Evolutionary conservation across 2,797 vertebrate species (phyloP).

Genomic region (Xiphophorus birchmanni): DNA sequence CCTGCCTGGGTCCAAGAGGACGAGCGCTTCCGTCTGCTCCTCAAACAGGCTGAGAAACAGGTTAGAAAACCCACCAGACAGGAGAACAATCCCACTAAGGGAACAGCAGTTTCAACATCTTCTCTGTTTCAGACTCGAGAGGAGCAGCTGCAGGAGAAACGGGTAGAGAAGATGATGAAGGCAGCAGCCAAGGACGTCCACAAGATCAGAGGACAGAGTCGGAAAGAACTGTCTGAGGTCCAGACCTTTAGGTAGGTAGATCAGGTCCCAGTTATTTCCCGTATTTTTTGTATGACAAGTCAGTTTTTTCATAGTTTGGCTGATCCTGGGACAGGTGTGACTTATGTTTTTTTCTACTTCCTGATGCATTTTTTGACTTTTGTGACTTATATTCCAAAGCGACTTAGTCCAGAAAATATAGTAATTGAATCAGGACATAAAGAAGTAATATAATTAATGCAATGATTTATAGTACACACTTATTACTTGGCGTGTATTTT

Average conservation of each 20-base stretch:
- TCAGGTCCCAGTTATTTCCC: not conserved
- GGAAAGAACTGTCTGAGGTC: slow-evolving; percentile 91
- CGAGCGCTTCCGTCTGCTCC: slow-evolving; percentile 89
- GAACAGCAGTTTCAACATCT: not conserved
- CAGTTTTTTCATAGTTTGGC: too few relatives aligned
- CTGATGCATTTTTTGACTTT: too few relatives aligned
- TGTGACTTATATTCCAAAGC: too few relatives aligned
- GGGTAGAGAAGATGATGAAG: slow-evolving; percentile 94
- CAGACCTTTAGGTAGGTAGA: slow-evolving; percentile 89
- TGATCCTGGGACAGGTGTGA: too few relatives aligned
- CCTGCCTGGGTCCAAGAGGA: slow-evolving; percentile 89
- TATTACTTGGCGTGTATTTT: not conserved
- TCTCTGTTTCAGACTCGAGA: slow-evolving; percentile 68
- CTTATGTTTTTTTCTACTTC: too few relatives aligned
- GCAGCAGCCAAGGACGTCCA: slow-evolving; percentile 95
- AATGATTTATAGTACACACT: not conserved
- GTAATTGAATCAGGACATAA: too few relatives aligned
- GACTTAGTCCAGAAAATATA: too few relatives aligned
- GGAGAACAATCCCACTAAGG: too few relatives aligned
- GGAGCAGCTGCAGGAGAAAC: slow-evolving; percentile 89
- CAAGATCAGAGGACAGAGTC: slow-evolving; percentile 91
- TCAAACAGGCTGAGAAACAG: slow-evolving; percentile 91
- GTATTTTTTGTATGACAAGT: too few relatives aligned
- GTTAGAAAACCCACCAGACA: slow-evolving; percentile 45
- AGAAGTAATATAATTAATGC: not conserved